Evolutionary conservation across 2,888 invertebrate species (phyloP).

Genomic region (Polietes domitor): DNA sequence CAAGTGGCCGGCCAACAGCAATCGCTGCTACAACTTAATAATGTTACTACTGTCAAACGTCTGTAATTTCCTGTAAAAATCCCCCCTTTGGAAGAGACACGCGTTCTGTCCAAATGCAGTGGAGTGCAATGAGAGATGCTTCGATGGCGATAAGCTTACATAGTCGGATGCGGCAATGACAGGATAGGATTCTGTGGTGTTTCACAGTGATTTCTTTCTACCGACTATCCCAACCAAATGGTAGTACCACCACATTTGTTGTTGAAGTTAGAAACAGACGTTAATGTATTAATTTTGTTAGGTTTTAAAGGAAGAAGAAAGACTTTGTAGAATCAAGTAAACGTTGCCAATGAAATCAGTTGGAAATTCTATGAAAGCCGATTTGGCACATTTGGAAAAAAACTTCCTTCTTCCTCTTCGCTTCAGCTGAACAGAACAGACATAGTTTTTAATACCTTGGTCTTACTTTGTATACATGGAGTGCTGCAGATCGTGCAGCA

Average conservation of each 20-base stretch:
- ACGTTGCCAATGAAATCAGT: neutral
- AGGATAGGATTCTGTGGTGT: conserved; percentile 44
- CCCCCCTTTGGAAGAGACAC: neutral
- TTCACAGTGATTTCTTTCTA: neutral
- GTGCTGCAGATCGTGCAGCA: neutral
- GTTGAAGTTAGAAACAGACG: neutral
- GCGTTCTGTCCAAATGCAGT: neutral
- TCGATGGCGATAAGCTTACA: conserved; percentile 50
- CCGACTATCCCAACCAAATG: too few species aligned
- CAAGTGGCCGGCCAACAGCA: conserved; percentile 12
- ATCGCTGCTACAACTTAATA: conserved; percentile 58
- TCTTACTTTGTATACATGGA: neutral
- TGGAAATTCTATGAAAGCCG: too few species aligned
- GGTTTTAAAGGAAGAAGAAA: neutral
- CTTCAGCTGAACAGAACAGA: neutral
- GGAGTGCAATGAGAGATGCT: conserved; percentile 50
- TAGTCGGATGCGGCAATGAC: conserved; percentile 43
- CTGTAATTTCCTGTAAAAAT: conserved; percentile 62
- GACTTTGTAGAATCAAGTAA: neutral
- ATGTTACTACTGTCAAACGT: conserved; percentile 65
- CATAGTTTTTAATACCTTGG: neutral
- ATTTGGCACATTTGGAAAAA: too few species aligned
- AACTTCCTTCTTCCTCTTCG: neutral
- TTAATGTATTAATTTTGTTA: conserved; percentile 5
- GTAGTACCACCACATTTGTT: neutral